These are phyloP conservation scores for Hyla sarda DNA, from an alignment of 2,113 vertebrate species.

Conservation along the genomic window DNA sequence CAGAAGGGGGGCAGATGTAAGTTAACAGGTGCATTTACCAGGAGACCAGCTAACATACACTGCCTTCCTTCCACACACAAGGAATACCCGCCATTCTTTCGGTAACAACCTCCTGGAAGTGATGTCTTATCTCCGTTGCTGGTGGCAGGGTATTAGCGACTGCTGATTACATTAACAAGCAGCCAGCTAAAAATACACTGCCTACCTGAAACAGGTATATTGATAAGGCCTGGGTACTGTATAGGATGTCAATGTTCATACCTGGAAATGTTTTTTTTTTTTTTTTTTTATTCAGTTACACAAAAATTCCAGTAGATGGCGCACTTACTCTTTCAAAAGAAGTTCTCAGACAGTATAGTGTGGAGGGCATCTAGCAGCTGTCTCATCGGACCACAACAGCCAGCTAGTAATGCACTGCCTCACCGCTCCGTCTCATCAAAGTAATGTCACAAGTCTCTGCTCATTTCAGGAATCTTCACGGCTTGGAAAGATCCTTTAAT, in stretches of 20 bases:
- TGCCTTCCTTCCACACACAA: slow-evolving; percentile 80
- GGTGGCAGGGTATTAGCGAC: slow-evolving; percentile 68
- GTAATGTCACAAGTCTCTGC: background rate
- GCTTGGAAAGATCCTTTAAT: background rate
- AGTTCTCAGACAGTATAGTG: slow-evolving; percentile 64
- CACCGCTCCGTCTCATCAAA: slow-evolving; percentile 59
- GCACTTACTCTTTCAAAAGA: slow-evolving; percentile 41
- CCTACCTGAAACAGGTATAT: slow-evolving; percentile 66
- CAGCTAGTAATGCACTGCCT: slow-evolving; percentile 79
- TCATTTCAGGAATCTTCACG: background rate
- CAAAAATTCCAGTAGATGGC: slow-evolving; percentile 57
- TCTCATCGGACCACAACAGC: slow-evolving; percentile 67
- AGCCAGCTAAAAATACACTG: slow-evolving; percentile 74
- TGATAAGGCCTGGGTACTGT: background rate
- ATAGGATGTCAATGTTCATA: too few relatives aligned
- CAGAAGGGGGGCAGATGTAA: slow-evolving; percentile 72
- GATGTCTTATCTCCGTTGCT: slow-evolving; percentile 63
- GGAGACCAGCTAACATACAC: slow-evolving; percentile 90
- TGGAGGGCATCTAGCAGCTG: slow-evolving; percentile 76
- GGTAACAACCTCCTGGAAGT: background rate
- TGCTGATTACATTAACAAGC: slow-evolving; percentile 64
- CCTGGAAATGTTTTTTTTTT: too few relatives aligned
- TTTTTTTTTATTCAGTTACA: slow-evolving; percentile 8
- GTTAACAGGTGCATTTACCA: slow-evolving; percentile 75
- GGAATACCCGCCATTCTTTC: background rate